These are phyloP conservation scores for Nymphalis polychloros DNA, from an alignment of 2,888 invertebrate genomes.

Conservation along the genomic window DNA sequence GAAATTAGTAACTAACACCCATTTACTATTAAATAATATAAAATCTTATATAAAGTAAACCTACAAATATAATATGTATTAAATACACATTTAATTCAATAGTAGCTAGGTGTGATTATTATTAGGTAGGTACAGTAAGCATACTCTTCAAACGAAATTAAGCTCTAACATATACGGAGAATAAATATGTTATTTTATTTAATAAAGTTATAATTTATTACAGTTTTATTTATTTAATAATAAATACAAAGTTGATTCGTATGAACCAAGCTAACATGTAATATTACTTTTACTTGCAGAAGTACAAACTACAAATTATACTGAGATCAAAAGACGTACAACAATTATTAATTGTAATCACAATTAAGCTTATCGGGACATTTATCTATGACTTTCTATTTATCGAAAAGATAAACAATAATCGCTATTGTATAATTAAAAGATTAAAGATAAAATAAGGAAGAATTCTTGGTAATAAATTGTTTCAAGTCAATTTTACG, in stretches of 20 bases:
- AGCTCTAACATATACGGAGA: too few species aligned
- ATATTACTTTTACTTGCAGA: slow-evolving; percentile 4
- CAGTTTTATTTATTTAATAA: not conserved
- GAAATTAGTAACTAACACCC: too few species aligned
- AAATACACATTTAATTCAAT: too few species aligned
- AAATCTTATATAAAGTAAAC: too few species aligned
- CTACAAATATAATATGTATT: too few species aligned
- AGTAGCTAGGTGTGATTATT: too few species aligned
- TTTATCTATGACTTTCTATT: slow-evolving; percentile 27
- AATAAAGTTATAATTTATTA: too few species aligned
- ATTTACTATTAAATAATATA: too few species aligned
- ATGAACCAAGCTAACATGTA: too few species aligned
- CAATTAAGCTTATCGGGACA: slow-evolving; percentile 6
- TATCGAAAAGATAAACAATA: slow-evolving; percentile 27
- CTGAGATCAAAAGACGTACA: not conserved
- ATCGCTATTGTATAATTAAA: slow-evolving; percentile 17
- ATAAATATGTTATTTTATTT: too few species aligned
- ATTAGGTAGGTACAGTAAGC: too few species aligned
- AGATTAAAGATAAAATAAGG: slow-evolving; percentile 23
- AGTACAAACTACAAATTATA: not conserved
- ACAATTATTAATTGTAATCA: slow-evolving; percentile 18
- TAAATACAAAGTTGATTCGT: not conserved
- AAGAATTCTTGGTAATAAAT: slow-evolving; percentile 3
- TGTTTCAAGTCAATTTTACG: slow-evolving; percentile 11
- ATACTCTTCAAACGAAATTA: too few species aligned